Evolutionary conservation across 2,113 vertebrate species (phyloP), one percentile per base, ranked within the genome.

Genomic region (Seriola aureovittata): DNA sequence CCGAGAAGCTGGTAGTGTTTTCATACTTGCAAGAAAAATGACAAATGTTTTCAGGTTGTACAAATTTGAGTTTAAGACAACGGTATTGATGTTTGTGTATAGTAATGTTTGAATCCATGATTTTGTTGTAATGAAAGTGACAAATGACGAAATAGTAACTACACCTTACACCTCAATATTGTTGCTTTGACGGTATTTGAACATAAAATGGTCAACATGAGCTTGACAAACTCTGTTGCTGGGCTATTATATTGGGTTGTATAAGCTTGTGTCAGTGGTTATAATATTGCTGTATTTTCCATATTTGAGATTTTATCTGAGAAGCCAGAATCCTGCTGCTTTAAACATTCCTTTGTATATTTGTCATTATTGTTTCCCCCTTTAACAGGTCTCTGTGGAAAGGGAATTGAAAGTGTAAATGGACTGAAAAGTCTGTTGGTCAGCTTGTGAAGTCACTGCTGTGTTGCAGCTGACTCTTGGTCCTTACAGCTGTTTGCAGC

Each of bases 401-500:
- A 70, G 4, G 25, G 40, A 34, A 8, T 40, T 65, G 21, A 79
- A 69, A 64, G 60, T 42, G 62, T 65, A 48, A 71, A 69, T 77
- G 13, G 32, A 42, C 16, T 29, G 34, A 46, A 32, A 62, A 36
- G 58, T 79, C 36, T 64, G 73, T 80, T 58, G 62, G 52, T 44
- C 78, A 57, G 60, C 79, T 70, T 75, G 32, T 72, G 48, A 67
- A 76, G 73, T 55, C 38, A 10, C 23, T 44, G 66, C 52, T 75
- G 17, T 71, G 66, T 55, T 54, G 23, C 76, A 81, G 79, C 63
- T 80, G 74, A 74, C 40, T 36, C 19, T 42, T 1, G 38, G n/a
- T 73, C 38, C 25, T 71, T 32, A 1, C 7, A 76, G 58, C 32
- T 54, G 57, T 78, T 80, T 85, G 78, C 81, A 85, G 81, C 72